Conservation (phyloP, 2,888 invertebrate species). For the Caenorhabditis virilis region DNA sequence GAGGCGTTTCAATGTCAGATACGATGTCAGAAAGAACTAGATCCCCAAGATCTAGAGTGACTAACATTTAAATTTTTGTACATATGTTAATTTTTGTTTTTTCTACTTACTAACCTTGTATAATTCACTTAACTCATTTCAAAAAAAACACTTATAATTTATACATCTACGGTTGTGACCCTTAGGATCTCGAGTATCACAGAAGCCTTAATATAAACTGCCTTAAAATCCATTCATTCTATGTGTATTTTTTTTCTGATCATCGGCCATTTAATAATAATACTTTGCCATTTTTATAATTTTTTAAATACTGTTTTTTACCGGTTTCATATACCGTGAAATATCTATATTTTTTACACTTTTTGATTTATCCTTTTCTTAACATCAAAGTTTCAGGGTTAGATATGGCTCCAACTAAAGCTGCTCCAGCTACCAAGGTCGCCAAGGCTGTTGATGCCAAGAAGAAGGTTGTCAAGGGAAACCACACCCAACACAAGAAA, state of each 20-base stretch:
- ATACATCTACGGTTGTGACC: too few species aligned
- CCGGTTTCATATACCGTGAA: background rate
- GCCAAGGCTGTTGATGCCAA: conserved; percentile 67
- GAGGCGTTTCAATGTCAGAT: conserved; percentile 3
- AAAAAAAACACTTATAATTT: too few species aligned
- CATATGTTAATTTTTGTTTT: conserved; percentile 8
- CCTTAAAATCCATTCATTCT: too few species aligned
- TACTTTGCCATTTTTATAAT: background rate
- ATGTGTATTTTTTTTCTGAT: background rate
- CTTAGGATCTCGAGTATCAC: too few species aligned
- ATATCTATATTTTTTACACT: background rate
- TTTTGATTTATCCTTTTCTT: background rate
- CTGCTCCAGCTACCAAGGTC: conserved; percentile 46
- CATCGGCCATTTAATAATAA: background rate
- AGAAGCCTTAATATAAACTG: too few species aligned
- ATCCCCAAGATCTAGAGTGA: conserved; percentile 29
- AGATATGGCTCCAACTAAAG: conserved; percentile 5
- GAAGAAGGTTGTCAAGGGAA: conserved; percentile 67
- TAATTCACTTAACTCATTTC: too few species aligned
- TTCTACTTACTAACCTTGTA: conserved; percentile 1
- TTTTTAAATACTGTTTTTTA: background rate
- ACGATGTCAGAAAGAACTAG: conserved; percentile 19
- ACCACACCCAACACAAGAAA: conserved; percentile 53
- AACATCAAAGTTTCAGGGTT: conserved; percentile 7
- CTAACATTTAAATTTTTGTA: conserved; percentile 17